phyloP scores from a whole-genome alignment of 2,888 invertebrate genomes.

The Zonitis immaculata region DNA sequence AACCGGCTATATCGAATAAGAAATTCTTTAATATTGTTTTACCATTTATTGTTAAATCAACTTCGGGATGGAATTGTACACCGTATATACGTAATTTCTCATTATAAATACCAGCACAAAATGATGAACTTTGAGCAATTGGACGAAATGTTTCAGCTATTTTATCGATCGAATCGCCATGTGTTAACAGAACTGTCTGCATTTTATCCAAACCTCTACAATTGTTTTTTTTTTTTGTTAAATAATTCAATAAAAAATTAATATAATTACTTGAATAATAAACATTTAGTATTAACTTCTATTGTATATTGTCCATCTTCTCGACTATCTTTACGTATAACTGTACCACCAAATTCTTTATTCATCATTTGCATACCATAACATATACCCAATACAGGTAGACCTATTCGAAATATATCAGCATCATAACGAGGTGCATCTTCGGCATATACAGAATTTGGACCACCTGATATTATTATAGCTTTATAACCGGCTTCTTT shows the following conservation, averaged over 20 bases:
- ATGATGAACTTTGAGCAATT: slow-evolving; percentile 77
- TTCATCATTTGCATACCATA: slow-evolving; percentile 99
- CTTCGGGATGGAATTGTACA: slow-evolving; percentile 98
- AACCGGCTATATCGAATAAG: slow-evolving; percentile 83
- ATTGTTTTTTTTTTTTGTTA: no score
- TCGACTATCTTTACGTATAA: slow-evolving; percentile 77
- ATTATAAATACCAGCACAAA: slow-evolving; percentile 86
- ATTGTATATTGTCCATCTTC: slow-evolving; percentile 94
- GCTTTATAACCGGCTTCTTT: slow-evolving; percentile 86
- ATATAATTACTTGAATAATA: slow-evolving; percentile 86
- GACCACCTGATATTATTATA: slow-evolving; percentile 96
- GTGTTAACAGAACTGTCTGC: slow-evolving; percentile 90
- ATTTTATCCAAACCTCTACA: slow-evolving; percentile 82
- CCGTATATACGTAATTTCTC: slow-evolving; percentile 89
- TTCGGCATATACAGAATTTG: slow-evolving; percentile 91
- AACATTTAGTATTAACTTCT: slow-evolving; percentile 81
- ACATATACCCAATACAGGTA: slow-evolving; percentile 91
- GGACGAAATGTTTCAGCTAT: slow-evolving; percentile 85
- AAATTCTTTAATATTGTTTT: slow-evolving; percentile 92
- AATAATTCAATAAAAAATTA: slow-evolving; percentile 27
- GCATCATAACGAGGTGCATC: slow-evolving; percentile 94
- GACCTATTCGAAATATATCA: slow-evolving; percentile 89
- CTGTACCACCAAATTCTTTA: slow-evolving; percentile 93
- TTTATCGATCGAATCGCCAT: slow-evolving; percentile 93
- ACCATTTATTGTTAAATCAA: slow-evolving; percentile 90